A percentile compares a stretch with the other conserved stretches of the same genome.
These are phyloP conservation scores for Drosophila anceps DNA, from an alignment of 2,888 invertebrate genomes.

Conservation along the genomic window DNA sequence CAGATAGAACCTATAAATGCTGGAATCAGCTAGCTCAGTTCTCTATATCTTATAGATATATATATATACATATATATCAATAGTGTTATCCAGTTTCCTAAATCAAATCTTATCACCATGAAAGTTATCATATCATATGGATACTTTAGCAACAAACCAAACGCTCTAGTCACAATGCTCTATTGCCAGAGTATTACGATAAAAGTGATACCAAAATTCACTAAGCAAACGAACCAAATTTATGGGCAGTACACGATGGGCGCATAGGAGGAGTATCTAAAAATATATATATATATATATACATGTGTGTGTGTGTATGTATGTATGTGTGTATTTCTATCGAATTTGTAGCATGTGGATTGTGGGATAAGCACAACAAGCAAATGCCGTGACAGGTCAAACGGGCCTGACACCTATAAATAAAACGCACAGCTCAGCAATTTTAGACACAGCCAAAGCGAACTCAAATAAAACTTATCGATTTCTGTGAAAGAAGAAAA, in stretches of 20 bases:
- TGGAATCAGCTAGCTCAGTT: not conserved
- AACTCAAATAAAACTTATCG: conserved; percentile 47
- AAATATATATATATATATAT: not conserved
- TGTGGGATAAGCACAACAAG: conserved; percentile 15
- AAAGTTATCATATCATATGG: not conserved
- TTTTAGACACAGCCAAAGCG: conserved; percentile 29
- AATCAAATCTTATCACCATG: not conserved
- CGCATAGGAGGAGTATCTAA: not conserved
- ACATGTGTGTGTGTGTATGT: not conserved
- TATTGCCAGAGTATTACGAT: not conserved
- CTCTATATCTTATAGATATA: not conserved
- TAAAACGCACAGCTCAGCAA: conserved; percentile 53
- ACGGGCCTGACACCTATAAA: conserved; percentile 48
- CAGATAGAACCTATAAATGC: too few species aligned
- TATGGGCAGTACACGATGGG: not conserved
- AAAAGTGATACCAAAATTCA: conserved; percentile 2
- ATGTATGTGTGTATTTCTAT: not conserved
- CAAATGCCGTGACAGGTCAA: conserved; percentile 46
- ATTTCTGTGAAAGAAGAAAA: conserved; percentile 53
- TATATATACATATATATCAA: not conserved
- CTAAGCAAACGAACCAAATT: conserved; percentile 11
- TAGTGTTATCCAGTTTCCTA: not conserved
- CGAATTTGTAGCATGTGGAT: conserved; percentile 10
- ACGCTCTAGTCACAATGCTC: not conserved
- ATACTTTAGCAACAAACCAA: not conserved